Evolutionary conservation across 2,888 invertebrate species (phyloP).

Genomic region (Amphipoea oculea): DNA sequence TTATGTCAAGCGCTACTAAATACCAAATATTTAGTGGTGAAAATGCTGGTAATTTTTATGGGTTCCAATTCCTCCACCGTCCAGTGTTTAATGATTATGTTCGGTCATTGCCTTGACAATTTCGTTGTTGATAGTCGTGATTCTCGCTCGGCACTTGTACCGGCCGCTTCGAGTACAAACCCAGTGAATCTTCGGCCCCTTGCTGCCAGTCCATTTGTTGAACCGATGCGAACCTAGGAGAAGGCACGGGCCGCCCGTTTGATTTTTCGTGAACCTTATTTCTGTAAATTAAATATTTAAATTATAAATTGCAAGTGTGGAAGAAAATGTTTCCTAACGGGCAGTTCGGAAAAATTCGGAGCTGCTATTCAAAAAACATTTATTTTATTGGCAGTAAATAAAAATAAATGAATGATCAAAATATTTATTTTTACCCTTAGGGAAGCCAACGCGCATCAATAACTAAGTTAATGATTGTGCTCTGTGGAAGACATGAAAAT

Average conservation of each 20-base stretch:
- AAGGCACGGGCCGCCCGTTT: background rate
- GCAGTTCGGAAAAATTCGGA: background rate
- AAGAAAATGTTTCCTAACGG: background rate
- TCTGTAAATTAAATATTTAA: background rate
- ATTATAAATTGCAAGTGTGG: background rate
- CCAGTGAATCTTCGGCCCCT: conserved; percentile 58
- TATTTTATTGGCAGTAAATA: background rate
- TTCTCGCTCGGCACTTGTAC: conserved; percentile 20
- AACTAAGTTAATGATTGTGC: conserved; percentile 25
- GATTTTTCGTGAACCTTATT: background rate
- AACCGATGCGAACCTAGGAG: background rate
- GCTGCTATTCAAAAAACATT: background rate
- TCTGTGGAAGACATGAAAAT: conserved; percentile 6
- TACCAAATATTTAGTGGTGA: background rate
- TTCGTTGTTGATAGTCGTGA: conserved; percentile 25
- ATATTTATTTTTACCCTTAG: background rate
- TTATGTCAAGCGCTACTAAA: background rate
- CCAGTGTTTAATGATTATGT: conserved; percentile 22
- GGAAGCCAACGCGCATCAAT: conserved; percentile 12
- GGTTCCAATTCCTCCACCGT: background rate
- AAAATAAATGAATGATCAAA: background rate
- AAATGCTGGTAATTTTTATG: background rate
- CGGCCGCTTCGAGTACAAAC: conserved; percentile 45
- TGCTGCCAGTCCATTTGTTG: background rate
- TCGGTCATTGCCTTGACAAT: conserved; percentile 12